Percentiles rank a stretch among this genome's conserved stretches.
phyloP scores from a whole-genome alignment of 1,140 invertebrate species.

The Zaprionus capensis region DNA sequence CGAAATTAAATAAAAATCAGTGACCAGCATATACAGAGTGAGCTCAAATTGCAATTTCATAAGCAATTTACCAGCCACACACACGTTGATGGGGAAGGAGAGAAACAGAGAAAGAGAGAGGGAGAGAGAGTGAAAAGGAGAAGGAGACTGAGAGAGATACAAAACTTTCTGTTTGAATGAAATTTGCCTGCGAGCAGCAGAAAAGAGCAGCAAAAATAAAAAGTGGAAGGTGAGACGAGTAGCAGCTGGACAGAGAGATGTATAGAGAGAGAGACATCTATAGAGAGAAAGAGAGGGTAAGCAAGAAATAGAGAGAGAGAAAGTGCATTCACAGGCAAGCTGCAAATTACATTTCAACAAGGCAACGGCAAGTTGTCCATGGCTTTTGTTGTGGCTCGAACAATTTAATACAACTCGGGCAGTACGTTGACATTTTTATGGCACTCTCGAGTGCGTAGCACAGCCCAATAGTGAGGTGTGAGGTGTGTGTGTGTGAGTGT shows the following conservation, averaged over 20 bases:
- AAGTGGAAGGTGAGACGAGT: not conserved
- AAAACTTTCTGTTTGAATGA: constrained; percentile 55
- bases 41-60: constrained; percentile 81
- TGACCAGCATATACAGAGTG: constrained; percentile 61
- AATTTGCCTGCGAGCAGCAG: constrained; percentile 46
- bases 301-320: constrained; percentile 27
- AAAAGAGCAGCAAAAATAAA: constrained; percentile 15
- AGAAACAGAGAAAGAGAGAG: not conserved
- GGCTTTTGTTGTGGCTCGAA: constrained; percentile 46
- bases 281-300: constrained; percentile 18
- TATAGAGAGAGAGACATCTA: not conserved
- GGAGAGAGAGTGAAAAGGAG: not conserved
- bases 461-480: constrained; percentile 21
- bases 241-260: not conserved
- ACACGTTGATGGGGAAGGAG: constrained; percentile 13
- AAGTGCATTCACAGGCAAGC: constrained; percentile 42
- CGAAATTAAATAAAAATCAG: constrained; percentile 80
- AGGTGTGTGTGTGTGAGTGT: constrained; percentile 25
- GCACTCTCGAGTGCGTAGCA: constrained; percentile 53
- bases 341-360: constrained; percentile 75
- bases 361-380: constrained; percentile 49
- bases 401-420: constrained; percentile 63
- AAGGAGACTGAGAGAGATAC: constrained; percentile 22
- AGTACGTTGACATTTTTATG: constrained; percentile 79
- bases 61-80: constrained; percentile 73